Evolutionary conservation across 2,797 vertebrate genomes (phyloP), one percentile per base, ranked within the genome.

Genomic region (Gephyroberyx darwinii): DNA sequence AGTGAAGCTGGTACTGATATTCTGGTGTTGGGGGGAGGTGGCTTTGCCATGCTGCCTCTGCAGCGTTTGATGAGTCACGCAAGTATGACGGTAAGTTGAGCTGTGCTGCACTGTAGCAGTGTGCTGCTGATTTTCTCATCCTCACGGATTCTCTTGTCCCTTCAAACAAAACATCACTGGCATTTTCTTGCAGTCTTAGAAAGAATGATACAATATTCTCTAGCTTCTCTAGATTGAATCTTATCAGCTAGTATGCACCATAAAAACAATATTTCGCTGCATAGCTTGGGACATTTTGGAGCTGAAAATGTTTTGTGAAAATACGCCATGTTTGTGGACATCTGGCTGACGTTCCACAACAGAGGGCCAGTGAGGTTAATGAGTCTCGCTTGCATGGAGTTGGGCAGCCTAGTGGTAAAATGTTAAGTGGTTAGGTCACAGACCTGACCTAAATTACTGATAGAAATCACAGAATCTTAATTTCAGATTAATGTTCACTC

Each of bases 11-110:
- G 52, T 43, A 78, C 30, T 77, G 77, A 76, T 73, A 63, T 54
- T 66, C 5, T 81, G 47, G 47, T 53, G 39, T 59, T 67, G 19
- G 14, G 35, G 8, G 22, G 69, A 20, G 0, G 31, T 31, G 50
- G 77, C 41, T 54, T 56, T 72, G 63, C 56, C 57, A 7, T 43
- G 43, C 62, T 76, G 73, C 74, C 56, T 74, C 57, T 3, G 47
- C 45, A 2, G 54, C 45, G 41, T 37, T 14, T 75, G 71, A 74
- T 77, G 75, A 84, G 71, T 84, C 83, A 85, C n/a, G 19, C 30
- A 6, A 55, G 50, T 57, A 1, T 67, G 71, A 72, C 35, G n/a
- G 51, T 30, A 54, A 59, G 5, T 7, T 3, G 20, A 56, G 65
- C 70, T 35, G 67, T 8, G 30, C 47, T 22, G 59, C 58, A 52